These are phyloP conservation scores for Nephila pilipes DNA, from an alignment of 1,140 invertebrate genomes.

Conservation along the genomic window DNA sequence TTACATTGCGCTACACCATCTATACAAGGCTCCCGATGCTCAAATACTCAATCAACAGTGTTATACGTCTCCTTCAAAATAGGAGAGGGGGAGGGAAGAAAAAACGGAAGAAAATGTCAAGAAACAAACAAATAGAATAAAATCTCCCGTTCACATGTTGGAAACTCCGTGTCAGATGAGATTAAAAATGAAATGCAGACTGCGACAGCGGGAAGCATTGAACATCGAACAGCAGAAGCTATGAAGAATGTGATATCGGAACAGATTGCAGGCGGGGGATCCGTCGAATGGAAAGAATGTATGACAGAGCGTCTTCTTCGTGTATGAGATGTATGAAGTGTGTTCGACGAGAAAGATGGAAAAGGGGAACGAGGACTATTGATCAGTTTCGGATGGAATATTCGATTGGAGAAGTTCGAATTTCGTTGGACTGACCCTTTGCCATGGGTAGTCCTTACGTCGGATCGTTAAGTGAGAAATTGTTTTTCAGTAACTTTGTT, in stretches of 20 bases:
- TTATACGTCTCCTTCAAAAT: background rate
- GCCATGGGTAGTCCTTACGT: background rate
- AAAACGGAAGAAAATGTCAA: background rate
- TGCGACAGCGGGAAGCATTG: background rate
- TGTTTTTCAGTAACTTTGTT: background rate
- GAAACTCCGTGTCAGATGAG: background rate
- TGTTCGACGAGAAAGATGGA: background rate
- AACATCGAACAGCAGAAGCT: slow-evolving; percentile 13
- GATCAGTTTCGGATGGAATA: background rate
- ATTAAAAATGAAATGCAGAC: slow-evolving; percentile 11
- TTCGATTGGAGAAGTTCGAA: background rate
- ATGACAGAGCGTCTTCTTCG: slow-evolving; percentile 27
- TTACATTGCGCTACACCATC: too few relatives aligned
- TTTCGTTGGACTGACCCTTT: background rate
- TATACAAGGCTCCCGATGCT: too few relatives aligned
- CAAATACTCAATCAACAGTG: too few relatives aligned
- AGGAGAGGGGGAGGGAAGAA: too few relatives aligned
- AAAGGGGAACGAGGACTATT: background rate
- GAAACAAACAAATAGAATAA: background rate
- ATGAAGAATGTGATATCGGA: slow-evolving; percentile 43
- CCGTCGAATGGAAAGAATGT: background rate
- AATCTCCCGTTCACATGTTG: background rate
- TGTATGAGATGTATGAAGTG: background rate
- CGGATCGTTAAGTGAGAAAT: background rate
- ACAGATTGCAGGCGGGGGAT: slow-evolving; percentile 11